Evolutionary conservation across 53 echinoderm and acorn worm species (phyloP).

Genomic region (Glandiceps talaboti): DNA sequence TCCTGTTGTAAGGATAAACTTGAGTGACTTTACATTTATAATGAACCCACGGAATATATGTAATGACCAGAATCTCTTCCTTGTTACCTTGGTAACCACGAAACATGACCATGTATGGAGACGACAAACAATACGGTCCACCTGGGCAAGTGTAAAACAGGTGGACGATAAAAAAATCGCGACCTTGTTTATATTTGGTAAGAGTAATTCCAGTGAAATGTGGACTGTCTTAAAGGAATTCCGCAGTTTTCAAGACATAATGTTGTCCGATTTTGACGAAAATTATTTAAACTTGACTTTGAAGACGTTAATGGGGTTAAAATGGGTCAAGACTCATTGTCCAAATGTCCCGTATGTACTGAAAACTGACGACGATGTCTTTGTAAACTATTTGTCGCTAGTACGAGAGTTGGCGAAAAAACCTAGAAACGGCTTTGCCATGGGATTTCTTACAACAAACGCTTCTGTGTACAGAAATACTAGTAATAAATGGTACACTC

Average conservation of each 20-base stretch:
- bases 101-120: conserved; percentile 21
- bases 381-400: conserved; percentile 15
- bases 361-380: conserved; percentile 76
- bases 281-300: conserved; percentile 57
- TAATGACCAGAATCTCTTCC: conserved; percentile 17
- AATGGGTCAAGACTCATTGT: conserved; percentile 60
- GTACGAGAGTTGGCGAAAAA: neutral
- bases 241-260: conserved; percentile 44
- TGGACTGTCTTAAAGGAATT: conserved; percentile 23
- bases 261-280: conserved; percentile 44
- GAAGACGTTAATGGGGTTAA: conserved; percentile 70
- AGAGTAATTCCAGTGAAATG: conserved; percentile 19
- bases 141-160: conserved; percentile 27
- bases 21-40: conserved; percentile 41
- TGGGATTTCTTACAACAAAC: conserved; percentile 15
- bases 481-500: conserved; percentile 17
- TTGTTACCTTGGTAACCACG: conserved; percentile 47
- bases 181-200: conserved; percentile 20
- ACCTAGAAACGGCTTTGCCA: conserved; percentile 7
- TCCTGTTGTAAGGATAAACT: conserved; percentile 7
- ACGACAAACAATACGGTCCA: conserved; percentile 36
- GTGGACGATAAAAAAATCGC: neutral
- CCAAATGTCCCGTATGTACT: conserved; percentile 51
- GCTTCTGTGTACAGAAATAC: conserved; percentile 1
- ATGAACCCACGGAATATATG: conserved; percentile 32